These are phyloP conservation scores for Drepanosiphum platanoidis DNA, from an alignment of 2,888 invertebrate species.

Conservation along the genomic window DNA sequence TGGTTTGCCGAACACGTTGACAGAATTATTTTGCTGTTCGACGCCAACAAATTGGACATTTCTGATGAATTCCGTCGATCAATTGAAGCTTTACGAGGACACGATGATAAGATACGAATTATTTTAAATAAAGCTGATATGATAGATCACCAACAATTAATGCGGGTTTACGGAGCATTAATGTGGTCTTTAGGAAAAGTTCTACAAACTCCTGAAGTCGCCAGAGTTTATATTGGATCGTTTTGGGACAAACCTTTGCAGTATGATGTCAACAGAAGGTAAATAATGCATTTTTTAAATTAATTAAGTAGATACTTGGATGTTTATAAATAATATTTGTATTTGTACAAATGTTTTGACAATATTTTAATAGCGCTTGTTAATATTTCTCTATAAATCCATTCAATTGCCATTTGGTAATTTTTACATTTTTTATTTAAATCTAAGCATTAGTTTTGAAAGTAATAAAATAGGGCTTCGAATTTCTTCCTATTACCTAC, in stretches of 20 bases:
- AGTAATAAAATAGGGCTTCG: too few species aligned
- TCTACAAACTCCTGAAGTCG: conserved; percentile 75
- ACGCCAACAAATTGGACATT: conserved; percentile 77
- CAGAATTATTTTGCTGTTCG: conserved; percentile 74
- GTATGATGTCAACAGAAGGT: conserved; percentile 72
- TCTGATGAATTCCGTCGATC: conserved; percentile 75
- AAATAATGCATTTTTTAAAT: conserved; percentile 60
- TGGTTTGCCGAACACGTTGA: conserved; percentile 78
- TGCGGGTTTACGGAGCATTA: conserved; percentile 75
- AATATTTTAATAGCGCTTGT: neutral
- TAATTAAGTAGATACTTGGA: neutral
- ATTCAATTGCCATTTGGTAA: too few species aligned
- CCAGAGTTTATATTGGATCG: conserved; percentile 76
- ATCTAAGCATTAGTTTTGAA: too few species aligned
- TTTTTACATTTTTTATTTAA: too few species aligned
- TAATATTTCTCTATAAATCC: neutral
- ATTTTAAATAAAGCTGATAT: conserved; percentile 76
- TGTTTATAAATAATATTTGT: neutral
- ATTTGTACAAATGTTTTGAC: neutral
- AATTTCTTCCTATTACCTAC: too few species aligned
- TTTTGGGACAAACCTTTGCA: conserved; percentile 75
- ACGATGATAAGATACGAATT: conserved; percentile 74
- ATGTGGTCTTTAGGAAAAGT: conserved; percentile 79
- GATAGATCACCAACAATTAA: conserved; percentile 76
- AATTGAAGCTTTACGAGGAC: conserved; percentile 73